Evolutionary conservation across 92 coral and sea anemone genomes (phyloP), one percentile per base, ranked within the genome.

Genomic region (Epizoanthus scotinus): DNA sequence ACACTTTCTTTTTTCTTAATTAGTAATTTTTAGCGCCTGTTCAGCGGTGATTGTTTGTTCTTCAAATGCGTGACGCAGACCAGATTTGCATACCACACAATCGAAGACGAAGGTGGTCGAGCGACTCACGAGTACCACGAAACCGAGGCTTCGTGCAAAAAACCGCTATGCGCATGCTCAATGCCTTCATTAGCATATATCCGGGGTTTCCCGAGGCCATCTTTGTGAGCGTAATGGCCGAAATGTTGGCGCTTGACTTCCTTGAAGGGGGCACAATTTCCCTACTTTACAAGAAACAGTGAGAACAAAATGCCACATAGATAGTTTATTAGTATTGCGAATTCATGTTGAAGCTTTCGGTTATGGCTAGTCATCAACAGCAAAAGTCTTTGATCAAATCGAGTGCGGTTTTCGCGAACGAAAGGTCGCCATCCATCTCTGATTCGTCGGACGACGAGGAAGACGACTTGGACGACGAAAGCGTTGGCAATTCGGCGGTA

Each of bases 391-490:
- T 86, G 87, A 78, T 87, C 54, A 93, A 90, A 80, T 86, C 97
- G 22, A 86, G 87, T 89, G 94, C 90, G 89, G 89, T 90, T 79
- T 84, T 92, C 61, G 88, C 90, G 88, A 90, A 93, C 92, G 94
- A 93, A 84, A 90, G 97, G 88, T 93, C 94, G 88, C 98, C 99
- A 75, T 91, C 96, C 86, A 87, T 91, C 77, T 93, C 99, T 74
- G 99, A 96, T 83, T 96, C 99, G 78, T 95, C 98, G 49, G 99
- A 93, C 72, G 97, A 91, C 73, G 98, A 89, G 64, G 98, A 93
- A 67, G 97, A 93, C 66, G 97, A 94, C 70, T 64, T 86, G 38
- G 97, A 93, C 92, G 91, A 93, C 84, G 98, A 93, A 86, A 84
- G 92, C 86, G 86, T 91, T 71, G 94, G 89, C 55, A 89, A 88